Evolutionary conservation across 2,888 invertebrate species (phyloP), one percentile per base, ranked within the genome.

Genomic region (Plebejus argus): DNA sequence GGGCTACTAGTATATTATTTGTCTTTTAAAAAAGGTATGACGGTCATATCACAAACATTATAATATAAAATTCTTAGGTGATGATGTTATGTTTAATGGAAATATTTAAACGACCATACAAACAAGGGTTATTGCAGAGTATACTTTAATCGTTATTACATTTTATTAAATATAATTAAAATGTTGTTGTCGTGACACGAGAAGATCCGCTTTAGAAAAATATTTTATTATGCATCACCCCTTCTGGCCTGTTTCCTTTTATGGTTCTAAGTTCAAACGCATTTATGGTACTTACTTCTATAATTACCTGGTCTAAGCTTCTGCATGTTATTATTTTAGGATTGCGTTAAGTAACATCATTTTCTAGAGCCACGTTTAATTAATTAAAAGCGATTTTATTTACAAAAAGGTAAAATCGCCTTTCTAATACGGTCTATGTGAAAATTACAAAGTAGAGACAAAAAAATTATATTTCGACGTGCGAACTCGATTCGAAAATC

Each of bases 91-190:
- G 53, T 28, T 8, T 53, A 74, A 74, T 74, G 18, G 53, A 74
- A 74, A 53, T 49, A 74, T 53, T 74, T 74, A 28, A 53, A 74
- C 49, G 23, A 74, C 28, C 23, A 0, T 15, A 53, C 45, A 49
- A 49, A 72, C 74, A 74, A 53, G 28, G 15, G 28, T 45, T 28
- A 74, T 74, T 49, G 74, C 74, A 39, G 35, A 18, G 35, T 70
- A 70, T 49, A 28, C 5, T 15, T 23, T 74, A 74, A 74, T 53
- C 10, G 72, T 74, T 28, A 49, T 74, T 28, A 45, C 74, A 53
- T 49, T 74, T 74, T 23, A 74, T 74, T 74, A 74, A 74, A 53
- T 53, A 74, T 74, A 74, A 74, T 74, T 74, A 74, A 71, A 71
- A 71, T 71, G 70, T 71, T 70, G 33, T 20, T 66, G 66, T 33